Evolutionary conservation across 2,888 invertebrate species (phyloP).

Genomic region (Leptopterna dolabrata): DNA sequence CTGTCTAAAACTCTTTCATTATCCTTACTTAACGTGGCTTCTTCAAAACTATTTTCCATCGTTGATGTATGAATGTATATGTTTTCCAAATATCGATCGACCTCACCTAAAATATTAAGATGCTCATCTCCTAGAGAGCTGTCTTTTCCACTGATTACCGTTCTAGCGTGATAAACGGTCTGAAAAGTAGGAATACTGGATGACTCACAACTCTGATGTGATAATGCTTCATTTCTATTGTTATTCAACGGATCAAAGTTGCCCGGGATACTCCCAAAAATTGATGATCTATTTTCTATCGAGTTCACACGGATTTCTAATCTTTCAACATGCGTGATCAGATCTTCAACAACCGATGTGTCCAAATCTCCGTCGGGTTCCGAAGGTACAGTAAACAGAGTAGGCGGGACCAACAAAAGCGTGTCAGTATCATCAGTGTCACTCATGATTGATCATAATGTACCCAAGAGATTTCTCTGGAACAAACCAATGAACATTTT

Average conservation of each 20-base stretch:
- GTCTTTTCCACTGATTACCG: background rate
- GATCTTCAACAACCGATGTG: constrained; percentile 71
- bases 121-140: background rate
- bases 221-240: background rate
- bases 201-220: background rate
- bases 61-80: background rate
- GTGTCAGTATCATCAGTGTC: constrained; percentile 87
- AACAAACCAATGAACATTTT: background rate
- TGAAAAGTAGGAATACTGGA: constrained; percentile 14
- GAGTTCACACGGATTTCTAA: constrained; percentile 69
- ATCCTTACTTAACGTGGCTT: background rate
- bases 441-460: constrained; percentile 69
- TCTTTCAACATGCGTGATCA: constrained; percentile 74
- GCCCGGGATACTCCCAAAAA: background rate
- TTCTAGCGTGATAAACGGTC: background rate
- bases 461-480: constrained; percentile 28
- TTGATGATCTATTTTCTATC: constrained; percentile 67
- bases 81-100: constrained; percentile 52
- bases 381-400: constrained; percentile 75
- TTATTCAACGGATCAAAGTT: background rate
- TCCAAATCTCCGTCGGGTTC: constrained; percentile 67
- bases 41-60: constrained; percentile 38
- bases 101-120: constrained; percentile 52
- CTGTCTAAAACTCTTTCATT: background rate
- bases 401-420: constrained; percentile 81